Percentiles rank a stretch among this genome's conserved stretches.
Conservation (phyloP, 2,113 vertebrate species). For the Embiotoca jacksoni region DNA sequence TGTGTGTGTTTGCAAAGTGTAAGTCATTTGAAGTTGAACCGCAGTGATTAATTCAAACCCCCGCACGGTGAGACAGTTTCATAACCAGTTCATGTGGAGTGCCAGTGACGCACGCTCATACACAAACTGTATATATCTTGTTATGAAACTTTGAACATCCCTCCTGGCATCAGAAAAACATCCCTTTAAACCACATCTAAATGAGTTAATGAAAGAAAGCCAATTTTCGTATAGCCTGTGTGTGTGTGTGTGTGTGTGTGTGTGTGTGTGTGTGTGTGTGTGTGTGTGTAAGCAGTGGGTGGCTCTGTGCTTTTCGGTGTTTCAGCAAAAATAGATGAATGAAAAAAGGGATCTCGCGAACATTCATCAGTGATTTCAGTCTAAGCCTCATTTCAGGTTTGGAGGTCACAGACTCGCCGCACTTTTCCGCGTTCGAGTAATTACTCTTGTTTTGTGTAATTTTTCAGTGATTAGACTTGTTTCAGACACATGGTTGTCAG, state of each 20-base stretch:
- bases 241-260: too few relatives aligned
- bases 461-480: too few relatives aligned
- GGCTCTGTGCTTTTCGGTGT: not conserved
- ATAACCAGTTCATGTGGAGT: conserved; percentile 55
- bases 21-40: conserved; percentile 27
- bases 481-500: too few relatives aligned
- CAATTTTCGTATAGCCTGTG: not conserved
- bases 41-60: conserved; percentile 63
- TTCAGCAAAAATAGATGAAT: conserved; percentile 27
- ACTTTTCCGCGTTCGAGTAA: too few relatives aligned
- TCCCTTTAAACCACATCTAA: conserved; percentile 26
- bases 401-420: too few relatives aligned
- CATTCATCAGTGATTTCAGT: not conserved
- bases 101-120: not conserved
- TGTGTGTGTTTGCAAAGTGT: conserved; percentile 1
- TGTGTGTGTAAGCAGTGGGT: conserved; percentile 7
- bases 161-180: conserved; percentile 30
- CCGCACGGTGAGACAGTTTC: conserved; percentile 47
- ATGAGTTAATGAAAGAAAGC: conserved; percentile 32
- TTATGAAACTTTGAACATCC: conserved; percentile 43
- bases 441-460: too few relatives aligned
- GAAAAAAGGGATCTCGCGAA: not conserved
- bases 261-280: too few relatives aligned
- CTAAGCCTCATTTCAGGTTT: not conserved
- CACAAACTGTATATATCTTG: conserved; percentile 3